phyloP scores from a whole-genome alignment of 2,888 invertebrate genomes.

The Standfussiana lucernea region DNA sequence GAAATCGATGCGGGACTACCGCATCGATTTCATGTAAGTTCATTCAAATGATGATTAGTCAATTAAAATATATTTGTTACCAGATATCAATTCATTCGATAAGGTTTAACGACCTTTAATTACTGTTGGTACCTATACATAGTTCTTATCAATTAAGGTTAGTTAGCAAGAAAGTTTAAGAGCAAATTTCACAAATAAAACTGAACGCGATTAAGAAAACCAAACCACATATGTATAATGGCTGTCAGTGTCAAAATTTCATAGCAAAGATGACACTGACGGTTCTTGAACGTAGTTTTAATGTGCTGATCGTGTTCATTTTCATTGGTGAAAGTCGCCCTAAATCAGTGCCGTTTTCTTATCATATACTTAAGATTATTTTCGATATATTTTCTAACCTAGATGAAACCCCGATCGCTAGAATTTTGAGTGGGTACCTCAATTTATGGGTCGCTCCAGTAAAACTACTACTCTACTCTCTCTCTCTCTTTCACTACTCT shows the following conservation, averaged over 20 bases:
- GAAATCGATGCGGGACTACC: not conserved
- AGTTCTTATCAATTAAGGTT: not conserved
- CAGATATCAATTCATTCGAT: not conserved
- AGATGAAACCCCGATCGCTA: slow-evolving; percentile 24
- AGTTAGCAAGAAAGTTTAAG: too few species aligned
- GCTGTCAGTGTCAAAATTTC: not conserved
- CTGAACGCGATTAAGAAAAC: too few species aligned
- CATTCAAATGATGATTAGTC: slow-evolving; percentile 8
- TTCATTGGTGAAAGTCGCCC: not conserved
- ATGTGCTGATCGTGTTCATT: not conserved
- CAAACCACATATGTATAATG: not conserved
- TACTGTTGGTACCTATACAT: not conserved
- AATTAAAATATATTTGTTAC: slow-evolving; percentile 12
- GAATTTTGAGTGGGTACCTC: slow-evolving; percentile 32
- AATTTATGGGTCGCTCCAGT: slow-evolving; percentile 46
- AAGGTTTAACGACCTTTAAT: not conserved
- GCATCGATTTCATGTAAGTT: too few species aligned
- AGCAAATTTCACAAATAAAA: too few species aligned
- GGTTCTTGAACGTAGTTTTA: not conserved
- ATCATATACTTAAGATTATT: not conserved
- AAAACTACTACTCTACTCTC: too few species aligned
- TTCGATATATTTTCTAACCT: slow-evolving; percentile 25
- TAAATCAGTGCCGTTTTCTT: not conserved
- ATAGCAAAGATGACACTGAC: not conserved
- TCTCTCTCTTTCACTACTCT: too few species aligned